These are phyloP conservation scores for Lophotriccus pileatus DNA, from an alignment of 2,797 vertebrate genomes.

Conservation along the genomic window DNA sequence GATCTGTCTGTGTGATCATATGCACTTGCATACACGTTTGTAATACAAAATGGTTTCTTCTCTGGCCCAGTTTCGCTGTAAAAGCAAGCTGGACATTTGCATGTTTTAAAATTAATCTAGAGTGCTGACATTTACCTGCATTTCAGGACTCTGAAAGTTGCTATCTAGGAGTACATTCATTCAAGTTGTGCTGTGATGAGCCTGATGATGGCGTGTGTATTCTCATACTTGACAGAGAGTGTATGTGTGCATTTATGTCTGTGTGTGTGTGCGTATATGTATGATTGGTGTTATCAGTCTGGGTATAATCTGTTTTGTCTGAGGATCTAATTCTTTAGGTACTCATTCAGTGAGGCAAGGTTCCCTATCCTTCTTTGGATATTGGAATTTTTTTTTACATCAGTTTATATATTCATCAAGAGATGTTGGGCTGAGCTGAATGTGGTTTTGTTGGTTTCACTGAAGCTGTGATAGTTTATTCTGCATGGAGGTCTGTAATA, in stretches of 20 bases:
- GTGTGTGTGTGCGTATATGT: not conserved
- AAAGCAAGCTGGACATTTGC: not conserved
- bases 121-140: not conserved
- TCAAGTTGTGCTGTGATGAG: not conserved
- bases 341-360: not conserved
- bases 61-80: not conserved
- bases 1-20: fast-evolving
- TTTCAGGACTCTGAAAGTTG: not conserved
- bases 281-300: not conserved
- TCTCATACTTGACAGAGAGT: not conserved
- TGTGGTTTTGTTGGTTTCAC: not conserved
- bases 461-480: not conserved
- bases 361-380: not conserved
- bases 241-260: fast-evolving
- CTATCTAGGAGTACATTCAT: not conserved
- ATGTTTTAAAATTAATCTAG: not conserved
- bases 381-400: fast-evolving
- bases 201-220: not conserved
- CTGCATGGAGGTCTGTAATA: not conserved
- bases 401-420: not conserved
- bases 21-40: not conserved
- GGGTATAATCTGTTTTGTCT: not conserved
- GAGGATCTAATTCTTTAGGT: not conserved
- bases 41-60: not conserved
- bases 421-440: not conserved